Evolutionary conservation across 2,797 vertebrate genomes (phyloP).

Genomic region (Heteromormyrus szaboi): DNA sequence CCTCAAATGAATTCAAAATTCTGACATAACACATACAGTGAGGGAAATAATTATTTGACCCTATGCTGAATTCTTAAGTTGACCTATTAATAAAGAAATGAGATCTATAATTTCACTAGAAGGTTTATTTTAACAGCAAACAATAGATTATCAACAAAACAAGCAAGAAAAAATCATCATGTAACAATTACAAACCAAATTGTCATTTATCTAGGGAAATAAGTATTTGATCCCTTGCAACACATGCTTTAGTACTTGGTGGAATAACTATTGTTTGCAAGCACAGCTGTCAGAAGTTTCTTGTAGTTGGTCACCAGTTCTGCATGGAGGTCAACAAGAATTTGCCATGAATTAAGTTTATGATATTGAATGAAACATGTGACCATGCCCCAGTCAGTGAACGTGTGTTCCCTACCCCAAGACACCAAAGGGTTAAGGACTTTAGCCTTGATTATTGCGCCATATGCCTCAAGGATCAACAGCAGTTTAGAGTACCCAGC

Average conservation of each 20-base stretch:
- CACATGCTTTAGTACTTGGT: background rate
- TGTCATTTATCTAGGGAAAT: background rate
- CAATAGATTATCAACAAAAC: background rate
- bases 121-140: background rate
- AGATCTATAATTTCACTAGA: background rate
- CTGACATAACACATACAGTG: background rate
- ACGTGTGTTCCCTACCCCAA: too few species aligned
- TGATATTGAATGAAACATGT: background rate
- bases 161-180: background rate
- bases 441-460: background rate
- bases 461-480: background rate
- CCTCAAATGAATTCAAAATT: background rate
- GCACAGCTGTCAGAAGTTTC: background rate
- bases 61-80: background rate
- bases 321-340: background rate
- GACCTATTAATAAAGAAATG: background rate
- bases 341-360: background rate
- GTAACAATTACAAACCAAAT: background rate
- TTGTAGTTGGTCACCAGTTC: background rate
- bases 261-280: background rate
- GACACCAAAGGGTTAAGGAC: background rate
- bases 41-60: background rate
- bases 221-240: background rate
- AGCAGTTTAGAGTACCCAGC: background rate
- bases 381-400: too few species aligned